Percentiles rank a stretch among this genome's conserved stretches.
Conservation (phyloP, 2,888 invertebrate species). For the Antitype chi region DNA sequence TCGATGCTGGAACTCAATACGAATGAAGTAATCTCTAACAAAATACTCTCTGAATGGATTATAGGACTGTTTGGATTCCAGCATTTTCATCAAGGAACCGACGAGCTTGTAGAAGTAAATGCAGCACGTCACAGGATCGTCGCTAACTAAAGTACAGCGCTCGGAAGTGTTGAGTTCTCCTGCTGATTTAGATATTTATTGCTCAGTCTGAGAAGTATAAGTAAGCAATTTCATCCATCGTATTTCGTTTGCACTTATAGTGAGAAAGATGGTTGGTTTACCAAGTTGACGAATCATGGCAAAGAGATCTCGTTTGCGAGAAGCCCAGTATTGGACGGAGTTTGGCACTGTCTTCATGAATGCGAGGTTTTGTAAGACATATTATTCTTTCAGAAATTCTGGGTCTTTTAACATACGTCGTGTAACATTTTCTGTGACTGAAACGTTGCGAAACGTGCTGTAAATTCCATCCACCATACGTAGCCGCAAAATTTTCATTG, state of each 20-base stretch:
- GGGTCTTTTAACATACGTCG: slow-evolving; percentile 13
- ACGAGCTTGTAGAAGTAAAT: slow-evolving; percentile 20
- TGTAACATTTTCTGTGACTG: not conserved
- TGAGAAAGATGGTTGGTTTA: slow-evolving; percentile 18
- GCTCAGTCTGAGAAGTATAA: slow-evolving; percentile 10
- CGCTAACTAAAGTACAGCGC: slow-evolving; percentile 10
- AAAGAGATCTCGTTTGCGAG: slow-evolving; percentile 22
- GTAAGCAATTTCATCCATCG: slow-evolving; percentile 2
- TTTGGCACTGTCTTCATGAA: slow-evolving; percentile 15
- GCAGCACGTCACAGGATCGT: slow-evolving; percentile 23
- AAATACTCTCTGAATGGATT: slow-evolving; percentile 11
- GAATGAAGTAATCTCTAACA: slow-evolving; percentile 12
- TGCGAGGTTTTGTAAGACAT: not conserved
- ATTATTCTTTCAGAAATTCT: slow-evolving; percentile 19
- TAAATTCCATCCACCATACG: slow-evolving; percentile 12
- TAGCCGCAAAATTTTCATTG: slow-evolving; percentile 2
- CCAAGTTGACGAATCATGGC: slow-evolving; percentile 18
- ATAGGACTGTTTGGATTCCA: slow-evolving; percentile 2
- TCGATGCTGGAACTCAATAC: slow-evolving; percentile 17
- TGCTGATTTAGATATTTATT: slow-evolving; percentile 11
- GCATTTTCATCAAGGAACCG: slow-evolving; percentile 19
- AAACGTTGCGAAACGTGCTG: slow-evolving; percentile 2
- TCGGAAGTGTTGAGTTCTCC: slow-evolving; percentile 12
- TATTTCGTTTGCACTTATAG: slow-evolving; percentile 22
- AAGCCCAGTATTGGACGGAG: slow-evolving; percentile 22